These are phyloP conservation scores for Sogatella furcifera DNA, from an alignment of 1,140 invertebrate genomes.

Conservation along the genomic window DNA sequence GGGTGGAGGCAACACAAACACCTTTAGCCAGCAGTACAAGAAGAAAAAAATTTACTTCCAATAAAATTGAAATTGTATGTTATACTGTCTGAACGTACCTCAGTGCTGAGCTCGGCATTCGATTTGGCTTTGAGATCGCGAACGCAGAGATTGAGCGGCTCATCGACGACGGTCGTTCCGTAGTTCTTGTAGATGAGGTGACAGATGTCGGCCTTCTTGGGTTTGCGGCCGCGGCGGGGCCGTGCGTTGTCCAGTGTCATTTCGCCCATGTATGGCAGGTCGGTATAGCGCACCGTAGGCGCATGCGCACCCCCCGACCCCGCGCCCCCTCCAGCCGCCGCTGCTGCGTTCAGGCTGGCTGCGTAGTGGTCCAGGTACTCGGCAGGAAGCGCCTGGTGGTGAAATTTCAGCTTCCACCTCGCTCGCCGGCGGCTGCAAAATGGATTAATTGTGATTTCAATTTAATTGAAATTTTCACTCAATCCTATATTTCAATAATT, in stretches of 20 bases:
- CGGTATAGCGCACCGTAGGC: constrained; percentile 56
- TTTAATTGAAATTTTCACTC: no score
- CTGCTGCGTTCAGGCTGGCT: constrained; percentile 42
- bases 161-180: constrained; percentile 58
- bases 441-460: no score
- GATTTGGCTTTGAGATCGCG: constrained; percentile 39
- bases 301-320: neutral
- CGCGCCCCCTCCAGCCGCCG: neutral
- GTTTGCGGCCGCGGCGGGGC: constrained; percentile 69
- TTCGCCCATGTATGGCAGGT: constrained; percentile 81
- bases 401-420: constrained; percentile 67
- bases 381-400: constrained; percentile 66
- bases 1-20: no score
- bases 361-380: constrained; percentile 71
- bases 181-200: constrained; percentile 87
- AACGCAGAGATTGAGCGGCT: constrained; percentile 75
- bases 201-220: constrained; percentile 78
- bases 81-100: neutral
- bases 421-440: constrained; percentile 47
- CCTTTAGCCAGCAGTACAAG: no score
- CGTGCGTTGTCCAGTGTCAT: constrained; percentile 78
- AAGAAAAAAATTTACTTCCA: no score
- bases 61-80: no score
- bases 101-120: neutral
- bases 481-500: no score